phyloP scores from a whole-genome alignment of 2,888 invertebrate species.

The Plebejus anna region DNA sequence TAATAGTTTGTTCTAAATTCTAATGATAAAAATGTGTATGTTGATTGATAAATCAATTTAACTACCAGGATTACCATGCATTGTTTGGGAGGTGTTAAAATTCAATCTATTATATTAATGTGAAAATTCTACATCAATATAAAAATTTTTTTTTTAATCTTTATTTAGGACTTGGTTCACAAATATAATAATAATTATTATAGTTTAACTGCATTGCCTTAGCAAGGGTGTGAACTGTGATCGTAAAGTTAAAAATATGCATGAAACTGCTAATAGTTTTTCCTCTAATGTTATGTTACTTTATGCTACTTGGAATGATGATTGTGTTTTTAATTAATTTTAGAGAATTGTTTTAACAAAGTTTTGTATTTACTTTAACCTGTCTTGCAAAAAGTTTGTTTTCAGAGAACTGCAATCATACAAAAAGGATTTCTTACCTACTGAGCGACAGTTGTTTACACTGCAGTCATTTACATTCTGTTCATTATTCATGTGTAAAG shows the following conservation, averaged over 20 bases:
- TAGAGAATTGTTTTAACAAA: background rate
- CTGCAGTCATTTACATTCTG: conserved; percentile 44
- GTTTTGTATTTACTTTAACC: background rate
- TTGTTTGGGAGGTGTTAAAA: background rate
- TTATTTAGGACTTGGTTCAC: too few species aligned
- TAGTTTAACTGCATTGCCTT: background rate
- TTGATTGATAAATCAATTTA: too few species aligned
- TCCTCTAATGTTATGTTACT: background rate
- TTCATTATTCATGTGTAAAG: conserved; percentile 49
- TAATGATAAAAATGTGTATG: too few species aligned
- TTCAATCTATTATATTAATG: background rate
- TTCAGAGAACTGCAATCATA: background rate
- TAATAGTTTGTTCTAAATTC: too few species aligned
- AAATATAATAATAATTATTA: too few species aligned
- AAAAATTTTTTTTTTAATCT: too few species aligned
- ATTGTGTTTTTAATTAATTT: too few species aligned
- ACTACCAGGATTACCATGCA: background rate
- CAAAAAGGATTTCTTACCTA: conserved; percentile 44
- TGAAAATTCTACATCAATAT: background rate
- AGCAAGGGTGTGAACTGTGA: too few species aligned
- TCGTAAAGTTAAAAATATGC: background rate
- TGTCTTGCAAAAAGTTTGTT: background rate
- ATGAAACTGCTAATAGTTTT: too few species aligned
- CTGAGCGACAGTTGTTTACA: conserved; percentile 47
- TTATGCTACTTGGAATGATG: too few species aligned